Percentiles rank a stretch among this genome's conserved stretches.
Conservation (phyloP, 2,113 vertebrate genomes). For the Pao palembangensis region DNA sequence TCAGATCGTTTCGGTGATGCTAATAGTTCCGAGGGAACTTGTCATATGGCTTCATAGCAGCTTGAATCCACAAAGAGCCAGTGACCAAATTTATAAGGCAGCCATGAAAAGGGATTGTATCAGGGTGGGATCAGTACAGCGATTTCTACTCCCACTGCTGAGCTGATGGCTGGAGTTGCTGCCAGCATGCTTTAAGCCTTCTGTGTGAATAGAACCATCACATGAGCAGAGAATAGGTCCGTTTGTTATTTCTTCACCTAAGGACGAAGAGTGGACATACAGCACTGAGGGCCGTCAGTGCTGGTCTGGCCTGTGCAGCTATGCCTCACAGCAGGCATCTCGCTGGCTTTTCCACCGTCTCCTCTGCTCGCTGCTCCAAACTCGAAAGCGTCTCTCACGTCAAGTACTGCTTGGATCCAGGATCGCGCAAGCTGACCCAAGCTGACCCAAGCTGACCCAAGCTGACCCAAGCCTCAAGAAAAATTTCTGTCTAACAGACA, state of each 20-base stretch:
- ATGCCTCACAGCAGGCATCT: constrained; percentile 1
- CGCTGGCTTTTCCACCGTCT: constrained; percentile 32
- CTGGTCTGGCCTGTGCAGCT: too few relatives aligned
- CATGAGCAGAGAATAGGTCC: neutral
- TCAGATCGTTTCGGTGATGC: constrained; percentile 24
- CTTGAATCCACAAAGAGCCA: constrained; percentile 9
- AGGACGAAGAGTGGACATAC: neutral
- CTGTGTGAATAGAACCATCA: neutral
- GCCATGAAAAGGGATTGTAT: constrained; percentile 3
- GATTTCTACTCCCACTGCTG: constrained; percentile 6
- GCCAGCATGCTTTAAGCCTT: constrained; percentile 8
- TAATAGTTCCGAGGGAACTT: constrained; percentile 42
- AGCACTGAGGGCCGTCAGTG: neutral
- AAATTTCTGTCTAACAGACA: neutral
- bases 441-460: too few relatives aligned
- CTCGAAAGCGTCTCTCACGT: too few relatives aligned
- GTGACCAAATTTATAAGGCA: constrained; percentile 16
- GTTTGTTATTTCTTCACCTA: neutral
- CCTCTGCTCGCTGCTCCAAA: constrained; percentile 4
- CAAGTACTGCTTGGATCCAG: too few relatives aligned
- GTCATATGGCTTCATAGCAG: constrained; percentile 4
- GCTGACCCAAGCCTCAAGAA: too few relatives aligned
- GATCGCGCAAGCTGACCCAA: too few relatives aligned
- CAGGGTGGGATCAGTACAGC: neutral
- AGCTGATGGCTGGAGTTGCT: constrained; percentile 8